Conservation (phyloP, 1,140 invertebrate genomes). For the Apis florea region DNA sequence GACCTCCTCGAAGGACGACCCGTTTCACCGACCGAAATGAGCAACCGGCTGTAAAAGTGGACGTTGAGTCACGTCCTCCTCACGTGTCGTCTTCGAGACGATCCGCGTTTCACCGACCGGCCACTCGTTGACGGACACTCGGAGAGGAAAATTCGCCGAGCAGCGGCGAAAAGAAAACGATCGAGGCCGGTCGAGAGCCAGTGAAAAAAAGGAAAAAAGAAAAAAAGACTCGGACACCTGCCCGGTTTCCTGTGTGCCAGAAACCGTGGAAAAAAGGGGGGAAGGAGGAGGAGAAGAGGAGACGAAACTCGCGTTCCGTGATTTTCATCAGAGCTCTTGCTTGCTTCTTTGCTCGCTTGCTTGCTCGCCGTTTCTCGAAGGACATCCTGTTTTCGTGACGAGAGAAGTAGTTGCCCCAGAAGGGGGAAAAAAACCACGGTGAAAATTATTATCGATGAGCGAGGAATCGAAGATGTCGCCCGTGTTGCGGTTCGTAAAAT, state of each 20-base stretch:
- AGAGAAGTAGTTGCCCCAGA: not conserved
- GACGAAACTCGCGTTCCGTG: not conserved
- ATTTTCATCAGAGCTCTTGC: too few relatives aligned
- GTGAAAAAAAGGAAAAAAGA: too few relatives aligned
- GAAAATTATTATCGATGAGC: constrained; percentile 14
- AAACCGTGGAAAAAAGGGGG: constrained; percentile 15
- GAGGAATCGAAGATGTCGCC: not conserved
- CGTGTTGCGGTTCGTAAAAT: too few relatives aligned
- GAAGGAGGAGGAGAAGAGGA: not conserved
- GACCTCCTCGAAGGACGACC: constrained; percentile 61
- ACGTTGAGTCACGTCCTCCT: constrained; percentile 35
- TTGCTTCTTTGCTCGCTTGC: not conserved
- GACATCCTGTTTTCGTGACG: constrained; percentile 24
- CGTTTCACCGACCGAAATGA: constrained; percentile 63
- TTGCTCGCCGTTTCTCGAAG: constrained; percentile 2
- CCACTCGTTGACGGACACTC: not conserved
- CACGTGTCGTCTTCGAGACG: not conserved
- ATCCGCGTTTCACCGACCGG: not conserved
- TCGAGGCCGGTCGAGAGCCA: not conserved
- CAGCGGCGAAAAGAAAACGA: not conserved
- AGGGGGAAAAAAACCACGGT: not conserved
- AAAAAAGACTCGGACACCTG: constrained; percentile 37
- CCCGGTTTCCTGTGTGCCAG: not conserved
- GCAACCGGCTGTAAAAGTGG: constrained; percentile 38
- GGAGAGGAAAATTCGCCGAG: not conserved